Conservation (phyloP, 2,113 vertebrate genomes). For the Gracilinanus agilis region DNA sequence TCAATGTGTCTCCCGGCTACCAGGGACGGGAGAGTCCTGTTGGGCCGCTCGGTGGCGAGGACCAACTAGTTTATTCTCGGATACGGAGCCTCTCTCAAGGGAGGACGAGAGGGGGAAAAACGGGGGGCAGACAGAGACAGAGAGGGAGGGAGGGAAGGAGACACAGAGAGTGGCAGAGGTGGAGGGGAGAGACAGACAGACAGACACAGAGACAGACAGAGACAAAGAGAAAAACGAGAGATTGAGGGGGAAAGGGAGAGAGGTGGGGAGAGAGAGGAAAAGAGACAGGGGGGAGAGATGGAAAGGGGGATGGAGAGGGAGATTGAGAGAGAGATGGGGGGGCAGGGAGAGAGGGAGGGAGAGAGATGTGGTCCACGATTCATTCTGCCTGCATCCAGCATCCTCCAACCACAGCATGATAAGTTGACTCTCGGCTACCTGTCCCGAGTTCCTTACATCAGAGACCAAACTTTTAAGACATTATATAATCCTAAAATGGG, state of each 20-base stretch:
- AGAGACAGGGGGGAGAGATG: too few species aligned
- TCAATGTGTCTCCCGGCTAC: not conserved
- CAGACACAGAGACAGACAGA: accelerated
- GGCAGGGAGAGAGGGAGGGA: not conserved
- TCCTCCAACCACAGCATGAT: not conserved
- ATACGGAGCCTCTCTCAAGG: not conserved
- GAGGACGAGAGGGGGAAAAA: too few species aligned
- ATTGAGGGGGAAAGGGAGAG: too few species aligned
- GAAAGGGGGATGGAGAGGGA: too few species aligned
- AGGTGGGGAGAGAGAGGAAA: too few species aligned
- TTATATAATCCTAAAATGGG: not conserved
- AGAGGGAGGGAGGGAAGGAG: too few species aligned
- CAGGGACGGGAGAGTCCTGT: not conserved
- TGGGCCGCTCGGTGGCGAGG: not conserved
- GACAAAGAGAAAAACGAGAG: not conserved
- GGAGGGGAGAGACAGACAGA: not conserved
- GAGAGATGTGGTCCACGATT: not conserved
- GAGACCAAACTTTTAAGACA: not conserved
- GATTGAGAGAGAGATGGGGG: too few species aligned
- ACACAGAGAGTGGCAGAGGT: too few species aligned
- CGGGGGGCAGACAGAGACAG: too few species aligned
- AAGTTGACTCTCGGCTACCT: not conserved
- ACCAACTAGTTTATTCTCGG: not conserved
- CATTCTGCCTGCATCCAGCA: not conserved
- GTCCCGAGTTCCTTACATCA: not conserved